These are phyloP conservation scores for Zoroaster sp. DNA, from an alignment of 53 echinoderm and acorn worm species.

Conservation along the genomic window DNA sequence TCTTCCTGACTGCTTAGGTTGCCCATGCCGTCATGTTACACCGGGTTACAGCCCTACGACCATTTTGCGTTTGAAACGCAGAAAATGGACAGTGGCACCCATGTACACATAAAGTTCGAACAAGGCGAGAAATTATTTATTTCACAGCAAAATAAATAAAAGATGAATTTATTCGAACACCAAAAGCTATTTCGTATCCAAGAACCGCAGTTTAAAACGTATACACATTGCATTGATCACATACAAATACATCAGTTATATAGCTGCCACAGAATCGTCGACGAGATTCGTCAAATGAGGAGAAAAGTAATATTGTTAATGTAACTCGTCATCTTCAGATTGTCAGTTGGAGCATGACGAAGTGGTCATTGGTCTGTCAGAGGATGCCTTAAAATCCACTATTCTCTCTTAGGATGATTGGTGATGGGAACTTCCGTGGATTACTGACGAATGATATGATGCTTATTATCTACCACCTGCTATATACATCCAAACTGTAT, in stretches of 20 bases:
- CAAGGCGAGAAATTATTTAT: background rate
- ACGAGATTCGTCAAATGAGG: background rate
- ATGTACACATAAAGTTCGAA: too few relatives aligned
- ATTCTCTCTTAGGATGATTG: background rate
- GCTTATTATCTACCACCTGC: background rate
- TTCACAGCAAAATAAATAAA: background rate
- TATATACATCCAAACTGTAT: slow-evolving; percentile 2
- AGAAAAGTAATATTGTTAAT: background rate
- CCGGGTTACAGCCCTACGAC: slow-evolving; percentile 14
- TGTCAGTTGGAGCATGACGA: background rate
- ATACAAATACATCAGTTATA: background rate
- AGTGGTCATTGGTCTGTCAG: background rate
- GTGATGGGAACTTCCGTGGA: background rate
- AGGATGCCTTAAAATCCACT: background rate
- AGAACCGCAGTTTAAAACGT: background rate
- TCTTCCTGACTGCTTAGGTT: slow-evolving; percentile 46
- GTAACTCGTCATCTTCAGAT: background rate
- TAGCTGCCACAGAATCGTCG: background rate
- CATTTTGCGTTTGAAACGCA: slow-evolving; percentile 29
- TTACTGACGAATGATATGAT: background rate
- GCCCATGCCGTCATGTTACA: slow-evolving; percentile 13
- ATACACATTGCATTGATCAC: background rate
- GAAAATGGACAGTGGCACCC: background rate
- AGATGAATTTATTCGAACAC: background rate
- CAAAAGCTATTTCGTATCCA: background rate